These are phyloP conservation scores for Fukomys damarensis DNA, from an alignment of 2,113 vertebrate species.

Conservation along the genomic window DNA sequence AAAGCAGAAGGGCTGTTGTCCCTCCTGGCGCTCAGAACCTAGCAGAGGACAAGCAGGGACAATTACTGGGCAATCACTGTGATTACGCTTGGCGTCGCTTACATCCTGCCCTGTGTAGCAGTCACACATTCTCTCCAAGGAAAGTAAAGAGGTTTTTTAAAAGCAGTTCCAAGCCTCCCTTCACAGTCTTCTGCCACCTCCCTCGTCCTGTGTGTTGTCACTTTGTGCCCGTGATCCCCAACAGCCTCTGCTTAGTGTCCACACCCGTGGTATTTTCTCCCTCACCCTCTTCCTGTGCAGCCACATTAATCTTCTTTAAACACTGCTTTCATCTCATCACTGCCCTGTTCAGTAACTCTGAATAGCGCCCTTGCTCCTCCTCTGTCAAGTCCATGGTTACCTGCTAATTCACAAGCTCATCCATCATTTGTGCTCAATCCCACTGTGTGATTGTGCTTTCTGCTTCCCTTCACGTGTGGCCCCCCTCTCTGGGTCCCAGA, in stretches of 20 bases:
- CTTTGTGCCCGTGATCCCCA: not conserved
- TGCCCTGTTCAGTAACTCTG: conserved; percentile 53
- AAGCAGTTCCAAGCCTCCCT: not conserved
- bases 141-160: conserved; percentile 5
- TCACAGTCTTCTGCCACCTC: not conserved
- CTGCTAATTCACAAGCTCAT: conserved; percentile 28
- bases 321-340: conserved; percentile 56
- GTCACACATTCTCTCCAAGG: not conserved
- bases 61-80: conserved; percentile 14
- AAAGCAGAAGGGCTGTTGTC: not conserved
- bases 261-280: not conserved
- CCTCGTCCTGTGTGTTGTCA: conserved; percentile 13
- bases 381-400: conserved; percentile 4
- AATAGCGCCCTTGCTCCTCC: conserved; percentile 51
- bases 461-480: not conserved
- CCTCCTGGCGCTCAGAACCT: not conserved
- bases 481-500: not conserved
- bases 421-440: not conserved
- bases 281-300: conserved; percentile 17
- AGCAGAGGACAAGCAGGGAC: not conserved
- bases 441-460: not conserved
- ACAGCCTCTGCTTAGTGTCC: not conserved
- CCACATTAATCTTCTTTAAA: conserved; percentile 67
- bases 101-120: not conserved
- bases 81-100: conserved; percentile 47